phyloP scores from a whole-genome alignment of 2,888 invertebrate species.

The Thecocarcelia acutangulata region DNA sequence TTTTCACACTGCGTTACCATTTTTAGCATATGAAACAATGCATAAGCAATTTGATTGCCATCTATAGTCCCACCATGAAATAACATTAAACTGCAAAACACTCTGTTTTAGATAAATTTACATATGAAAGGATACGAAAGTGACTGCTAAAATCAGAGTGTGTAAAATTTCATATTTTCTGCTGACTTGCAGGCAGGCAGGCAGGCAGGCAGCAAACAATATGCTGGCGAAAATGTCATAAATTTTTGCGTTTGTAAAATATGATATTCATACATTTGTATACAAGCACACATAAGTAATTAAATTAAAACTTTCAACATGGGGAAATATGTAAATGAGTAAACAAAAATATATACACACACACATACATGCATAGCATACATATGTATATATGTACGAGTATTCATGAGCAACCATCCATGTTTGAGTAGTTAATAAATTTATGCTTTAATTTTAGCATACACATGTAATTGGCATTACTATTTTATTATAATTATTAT shows the following conservation, averaged over 20 bases:
- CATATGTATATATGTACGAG: background rate
- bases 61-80: too few species aligned
- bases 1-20: too few species aligned
- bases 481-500: too few species aligned
- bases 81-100: too few species aligned
- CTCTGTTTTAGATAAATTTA: slow-evolving; percentile 9
- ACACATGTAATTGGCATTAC: background rate
- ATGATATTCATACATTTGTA: slow-evolving; percentile 2
- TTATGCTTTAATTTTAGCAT: slow-evolving; percentile 24
- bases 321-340: background rate
- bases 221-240: slow-evolving; percentile 52
- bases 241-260: slow-evolving; percentile 27
- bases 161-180: slow-evolving; percentile 47
- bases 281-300: slow-evolving; percentile 35
- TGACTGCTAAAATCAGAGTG: slow-evolving; percentile 22
- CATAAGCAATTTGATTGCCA: too few species aligned
- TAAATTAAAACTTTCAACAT: slow-evolving; percentile 56
- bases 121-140: slow-evolving; percentile 19
- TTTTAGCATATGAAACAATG: too few species aligned
- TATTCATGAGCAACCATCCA: background rate
- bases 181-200: slow-evolving; percentile 57
- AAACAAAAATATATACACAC: background rate
- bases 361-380: background rate
- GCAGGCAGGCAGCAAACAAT: slow-evolving; percentile 41
- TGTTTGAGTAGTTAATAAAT: slow-evolving; percentile 40